A percentile compares a stretch with the other conserved stretches of the same genome.
phyloP scores from a whole-genome alignment of 2,888 invertebrate species.

The Stenchaetothrips biformis region DNA sequence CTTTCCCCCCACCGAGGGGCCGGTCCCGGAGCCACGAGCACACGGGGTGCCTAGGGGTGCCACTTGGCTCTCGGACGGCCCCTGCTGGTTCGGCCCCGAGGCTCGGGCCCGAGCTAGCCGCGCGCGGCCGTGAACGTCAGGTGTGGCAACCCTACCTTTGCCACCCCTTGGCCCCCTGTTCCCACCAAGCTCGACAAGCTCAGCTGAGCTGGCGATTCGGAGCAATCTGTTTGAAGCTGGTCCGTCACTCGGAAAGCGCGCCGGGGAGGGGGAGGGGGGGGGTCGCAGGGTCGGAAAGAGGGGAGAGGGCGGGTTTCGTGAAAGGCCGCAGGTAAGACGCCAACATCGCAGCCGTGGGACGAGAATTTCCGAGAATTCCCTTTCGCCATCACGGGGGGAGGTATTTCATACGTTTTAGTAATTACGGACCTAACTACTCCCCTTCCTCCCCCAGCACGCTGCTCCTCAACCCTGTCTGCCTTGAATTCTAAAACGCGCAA shows the following conservation, averaged over 20 bases:
- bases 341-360: too few relatives aligned
- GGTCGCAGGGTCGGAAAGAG: neutral
- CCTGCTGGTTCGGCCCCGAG: neutral
- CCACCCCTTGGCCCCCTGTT: neutral
- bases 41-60: too few relatives aligned
- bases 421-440: too few relatives aligned
- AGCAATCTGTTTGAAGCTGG: constrained; percentile 6
- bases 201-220: constrained; percentile 12
- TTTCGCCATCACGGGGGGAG: too few relatives aligned
- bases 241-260: constrained; percentile 10
- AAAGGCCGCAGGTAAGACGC: too few relatives aligned
- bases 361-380: too few relatives aligned
- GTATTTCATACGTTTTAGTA: too few relatives aligned
- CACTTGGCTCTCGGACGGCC: neutral
- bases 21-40: too few relatives aligned
- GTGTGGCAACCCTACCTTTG: neutral
- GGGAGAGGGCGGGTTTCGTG: neutral
- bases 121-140: neutral
- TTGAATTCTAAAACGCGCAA: too few relatives aligned
- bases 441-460: too few relatives aligned
- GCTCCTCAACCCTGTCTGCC: too few relatives aligned
- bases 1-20: too few relatives aligned
- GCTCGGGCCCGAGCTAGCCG: neutral
- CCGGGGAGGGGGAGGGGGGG: neutral
- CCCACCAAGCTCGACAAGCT: constrained; percentile 1